These are phyloP conservation scores for Bucorvus abyssinicus DNA, from an alignment of 2,797 vertebrate species.

Conservation along the genomic window DNA sequence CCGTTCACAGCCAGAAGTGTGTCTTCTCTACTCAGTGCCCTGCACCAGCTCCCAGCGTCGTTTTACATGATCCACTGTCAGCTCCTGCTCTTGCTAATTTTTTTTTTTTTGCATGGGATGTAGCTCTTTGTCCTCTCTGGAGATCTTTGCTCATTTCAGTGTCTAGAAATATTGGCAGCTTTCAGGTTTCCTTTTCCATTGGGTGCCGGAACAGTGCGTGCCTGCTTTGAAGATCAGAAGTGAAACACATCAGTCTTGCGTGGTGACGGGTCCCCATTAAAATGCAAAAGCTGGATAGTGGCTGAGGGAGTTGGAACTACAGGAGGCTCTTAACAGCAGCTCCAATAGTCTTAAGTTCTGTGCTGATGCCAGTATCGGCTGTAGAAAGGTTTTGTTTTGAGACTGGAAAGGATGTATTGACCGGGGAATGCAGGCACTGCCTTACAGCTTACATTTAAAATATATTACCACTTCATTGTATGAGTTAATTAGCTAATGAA, in stretches of 20 bases:
- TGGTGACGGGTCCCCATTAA: background rate
- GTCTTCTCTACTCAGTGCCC: background rate
- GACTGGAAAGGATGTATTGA: background rate
- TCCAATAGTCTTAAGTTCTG: background rate
- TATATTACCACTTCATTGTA: background rate
- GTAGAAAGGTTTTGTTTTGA: background rate
- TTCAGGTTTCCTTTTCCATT: background rate
- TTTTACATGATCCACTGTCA: background rate
- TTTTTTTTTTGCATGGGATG: background rate
- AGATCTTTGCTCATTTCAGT: background rate
- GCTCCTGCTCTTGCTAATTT: background rate
- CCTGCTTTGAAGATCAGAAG: background rate
- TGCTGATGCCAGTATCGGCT: background rate
- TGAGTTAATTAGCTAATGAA: background rate
- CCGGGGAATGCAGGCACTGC: background rate
- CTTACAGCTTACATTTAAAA: background rate
- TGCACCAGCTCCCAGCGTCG: background rate
- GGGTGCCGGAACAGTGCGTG: rapidly evolving
- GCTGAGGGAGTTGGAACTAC: background rate
- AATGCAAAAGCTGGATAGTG: background rate
- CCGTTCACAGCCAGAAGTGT: background rate
- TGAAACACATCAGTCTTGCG: background rate
- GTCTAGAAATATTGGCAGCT: background rate
- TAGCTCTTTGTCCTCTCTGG: background rate
- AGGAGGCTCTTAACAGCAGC: background rate